Base-by-base conservation (phyloP, 2,113 vertebrate species). In the Maccullochella peelii region DNA sequence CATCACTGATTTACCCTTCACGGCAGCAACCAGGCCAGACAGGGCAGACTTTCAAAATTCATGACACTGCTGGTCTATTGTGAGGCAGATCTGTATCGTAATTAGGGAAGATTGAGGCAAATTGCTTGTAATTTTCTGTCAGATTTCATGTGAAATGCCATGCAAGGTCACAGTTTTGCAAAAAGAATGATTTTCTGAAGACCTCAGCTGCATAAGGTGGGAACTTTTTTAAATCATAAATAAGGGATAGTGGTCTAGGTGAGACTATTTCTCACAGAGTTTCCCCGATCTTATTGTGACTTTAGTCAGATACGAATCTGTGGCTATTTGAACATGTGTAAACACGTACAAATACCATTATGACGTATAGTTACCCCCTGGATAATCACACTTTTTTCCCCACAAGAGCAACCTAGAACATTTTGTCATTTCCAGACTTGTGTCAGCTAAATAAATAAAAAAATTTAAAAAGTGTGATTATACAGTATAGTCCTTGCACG, bases 81-180 rank as follows among this genome's bases (percentile, higher is more conserved):
- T 92, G 84, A 78, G 71, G 42, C 80, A 92, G 93, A 94, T 94
- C 83, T 92, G 82, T 90, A 94, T 94, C 92, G 90, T 93, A 94
- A 94, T 94, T 92, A 89, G 88, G 66, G 80, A 89, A 82, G 90
- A 94, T 91, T 88, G 91, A 79, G 84, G 89, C 85, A 93, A 94
- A 93, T 91, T 91, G 90, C 90, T 86, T 71, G 87, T 91, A 81
- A 92, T 93, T 91, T 92, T 94, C 91, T 90, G 91, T 36, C 83
- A 67, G 84, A 86, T 92, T 93, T 91, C 78, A 90, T 86, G 89
- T 88, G 52, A 89, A 87, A 92, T 84, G 67, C 68, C 82, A 58
- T 71, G 80, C 87, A 89, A 88, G 83, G 86, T 88, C 76, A 83
- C 42, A 61, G 63, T 77, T 69, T 47, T 72, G 27, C 15, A 36